phyloP scores from a whole-genome alignment of 1,140 invertebrate genomes.

The Aphidius gifuensis region DNA sequence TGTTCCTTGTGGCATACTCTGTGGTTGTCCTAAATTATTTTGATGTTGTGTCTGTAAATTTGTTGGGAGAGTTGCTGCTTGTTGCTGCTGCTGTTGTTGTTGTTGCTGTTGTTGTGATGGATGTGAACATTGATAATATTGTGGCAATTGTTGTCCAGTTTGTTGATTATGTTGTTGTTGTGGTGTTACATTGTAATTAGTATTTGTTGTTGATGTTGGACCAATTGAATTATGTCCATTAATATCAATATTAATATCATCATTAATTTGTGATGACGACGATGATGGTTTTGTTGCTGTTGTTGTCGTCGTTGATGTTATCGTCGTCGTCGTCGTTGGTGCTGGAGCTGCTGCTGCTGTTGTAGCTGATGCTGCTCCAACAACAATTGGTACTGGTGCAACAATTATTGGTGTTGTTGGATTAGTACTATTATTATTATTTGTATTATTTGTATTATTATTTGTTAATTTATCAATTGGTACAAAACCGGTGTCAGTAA shows the following conservation, averaged over 20 bases:
- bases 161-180: conserved; percentile 33
- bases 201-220: conserved; percentile 29
- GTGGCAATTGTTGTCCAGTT: conserved; percentile 30
- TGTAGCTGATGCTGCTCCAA: conserved; percentile 39
- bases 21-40: conserved; percentile 54
- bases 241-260: too few relatives aligned
- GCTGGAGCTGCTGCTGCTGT: too few relatives aligned
- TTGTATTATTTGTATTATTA: conserved; percentile 33
- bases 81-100: conserved; percentile 36
- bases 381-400: neutral
- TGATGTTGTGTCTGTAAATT: conserved; percentile 59
- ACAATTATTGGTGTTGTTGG: too few relatives aligned
- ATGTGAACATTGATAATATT: conserved; percentile 29
- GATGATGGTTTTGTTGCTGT: too few relatives aligned
- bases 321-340: too few relatives aligned
- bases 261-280: too few relatives aligned
- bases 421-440: conserved; percentile 38
- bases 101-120: conserved; percentile 36
- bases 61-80: conserved; percentile 59
- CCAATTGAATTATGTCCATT: conserved; percentile 39
- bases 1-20: conserved; percentile 59
- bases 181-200: conserved; percentile 30
- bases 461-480: conserved; percentile 24
- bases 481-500: conserved; percentile 49
- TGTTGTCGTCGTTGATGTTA: too few relatives aligned